phyloP scores from a whole-genome alignment of 1,140 invertebrate genomes.

The Bombus pyrosoma region DNA sequence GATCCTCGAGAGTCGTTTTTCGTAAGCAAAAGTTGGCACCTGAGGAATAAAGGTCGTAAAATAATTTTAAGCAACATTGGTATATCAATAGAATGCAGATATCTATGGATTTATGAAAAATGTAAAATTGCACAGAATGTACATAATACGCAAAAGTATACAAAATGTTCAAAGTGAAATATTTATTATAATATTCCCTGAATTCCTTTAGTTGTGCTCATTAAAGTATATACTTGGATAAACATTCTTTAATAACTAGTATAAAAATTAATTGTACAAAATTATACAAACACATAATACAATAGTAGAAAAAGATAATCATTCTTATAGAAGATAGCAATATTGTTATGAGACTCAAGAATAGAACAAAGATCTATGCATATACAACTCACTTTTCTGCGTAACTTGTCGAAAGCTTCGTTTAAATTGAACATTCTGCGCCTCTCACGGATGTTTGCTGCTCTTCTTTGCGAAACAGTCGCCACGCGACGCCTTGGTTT shows the following conservation, averaged over 20 bases:
- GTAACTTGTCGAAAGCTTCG: slow-evolving; percentile 97
- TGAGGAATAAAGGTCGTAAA: slow-evolving; percentile 62
- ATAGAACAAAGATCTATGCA: not conserved
- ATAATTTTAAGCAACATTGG: not conserved
- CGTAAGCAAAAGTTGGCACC: slow-evolving; percentile 99
- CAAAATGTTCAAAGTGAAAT: too few species aligned
- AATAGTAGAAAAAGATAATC: not conserved
- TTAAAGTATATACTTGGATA: too few species aligned
- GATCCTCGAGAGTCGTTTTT: slow-evolving; percentile 98
- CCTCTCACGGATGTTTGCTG: slow-evolving; percentile 97
- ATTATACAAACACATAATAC: not conserved
- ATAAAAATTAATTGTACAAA: too few species aligned
- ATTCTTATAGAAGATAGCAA: not conserved
- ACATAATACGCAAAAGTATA: too few species aligned
- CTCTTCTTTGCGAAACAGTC: slow-evolving; percentile 93
- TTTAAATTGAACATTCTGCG: slow-evolving; percentile 98
- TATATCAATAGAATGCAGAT: not conserved
- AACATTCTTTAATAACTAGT: too few species aligned
- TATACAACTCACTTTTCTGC: slow-evolving; percentile 87
- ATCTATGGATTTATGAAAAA: not conserved
- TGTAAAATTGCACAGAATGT: not conserved
- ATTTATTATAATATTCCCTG: too few species aligned
- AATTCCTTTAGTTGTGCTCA: too few species aligned
- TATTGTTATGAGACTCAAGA: not conserved
- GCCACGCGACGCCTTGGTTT: slow-evolving; percentile 94